Percentiles rank a stretch among this genome's conserved stretches.
These are phyloP conservation scores for Vulpes ferrilata DNA, from an alignment of 2,113 vertebrate genomes.

Conservation along the genomic window DNA sequence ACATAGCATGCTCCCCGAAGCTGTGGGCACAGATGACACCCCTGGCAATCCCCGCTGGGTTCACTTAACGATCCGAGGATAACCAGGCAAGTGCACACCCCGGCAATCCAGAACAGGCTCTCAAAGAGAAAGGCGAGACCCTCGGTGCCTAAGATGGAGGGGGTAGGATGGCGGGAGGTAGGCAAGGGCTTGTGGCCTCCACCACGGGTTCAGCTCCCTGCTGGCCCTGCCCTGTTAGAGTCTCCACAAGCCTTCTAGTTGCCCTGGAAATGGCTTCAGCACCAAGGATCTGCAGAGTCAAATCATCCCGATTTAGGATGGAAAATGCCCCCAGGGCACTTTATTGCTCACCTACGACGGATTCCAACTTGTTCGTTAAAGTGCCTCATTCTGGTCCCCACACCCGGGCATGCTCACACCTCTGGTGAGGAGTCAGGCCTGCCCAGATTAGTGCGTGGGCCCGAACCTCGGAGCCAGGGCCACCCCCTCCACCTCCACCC, in stretches of 20 bases:
- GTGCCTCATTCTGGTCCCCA: slow-evolving; percentile 40
- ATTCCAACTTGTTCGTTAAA: slow-evolving; percentile 77
- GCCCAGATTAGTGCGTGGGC: background rate
- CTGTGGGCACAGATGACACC: background rate
- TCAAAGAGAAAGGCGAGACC: background rate
- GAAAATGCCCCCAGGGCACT: slow-evolving; percentile 75
- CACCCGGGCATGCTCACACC: slow-evolving; percentile 58
- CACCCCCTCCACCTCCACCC: background rate
- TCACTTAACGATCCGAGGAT: no score
- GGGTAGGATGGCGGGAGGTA: background rate
- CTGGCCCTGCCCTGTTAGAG: background rate
- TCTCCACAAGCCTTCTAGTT: background rate
- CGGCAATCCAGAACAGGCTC: background rate
- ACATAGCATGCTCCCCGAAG: background rate
- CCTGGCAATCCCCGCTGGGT: no score
- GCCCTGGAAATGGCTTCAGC: background rate
- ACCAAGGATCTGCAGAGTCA: background rate
- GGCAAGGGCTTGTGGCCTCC: background rate
- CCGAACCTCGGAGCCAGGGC: background rate
- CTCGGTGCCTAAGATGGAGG: rapidly evolving
- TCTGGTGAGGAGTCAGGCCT: slow-evolving; percentile 43
- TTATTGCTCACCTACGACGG: slow-evolving; percentile 57
- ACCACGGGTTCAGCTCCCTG: background rate
- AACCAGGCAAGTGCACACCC: background rate
- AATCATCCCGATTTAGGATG: slow-evolving; percentile 69